These are phyloP conservation scores for Coptodon rendalli DNA, from an alignment of 2,113 vertebrate species.

Conservation along the genomic window DNA sequence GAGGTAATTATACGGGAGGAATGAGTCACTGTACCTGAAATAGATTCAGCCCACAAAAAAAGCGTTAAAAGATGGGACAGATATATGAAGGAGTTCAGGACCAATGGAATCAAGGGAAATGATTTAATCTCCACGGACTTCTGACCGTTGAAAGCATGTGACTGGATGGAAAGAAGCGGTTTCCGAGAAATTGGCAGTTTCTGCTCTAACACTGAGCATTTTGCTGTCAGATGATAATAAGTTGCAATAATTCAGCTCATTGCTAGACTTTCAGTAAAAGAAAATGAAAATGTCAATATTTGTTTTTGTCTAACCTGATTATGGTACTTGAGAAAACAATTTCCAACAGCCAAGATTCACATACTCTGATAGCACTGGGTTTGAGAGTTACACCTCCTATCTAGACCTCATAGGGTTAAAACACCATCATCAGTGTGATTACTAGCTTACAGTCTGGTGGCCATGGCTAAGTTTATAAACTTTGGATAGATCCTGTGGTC, in stretches of 20 bases:
- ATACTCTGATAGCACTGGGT: not conserved
- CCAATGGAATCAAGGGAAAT: not conserved
- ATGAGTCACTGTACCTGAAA: slow-evolving; percentile 59
- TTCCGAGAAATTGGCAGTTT: not conserved
- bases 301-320: not conserved
- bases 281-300: not conserved
- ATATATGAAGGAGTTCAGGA: not conserved
- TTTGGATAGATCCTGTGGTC: not conserved
- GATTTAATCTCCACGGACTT: not conserved
- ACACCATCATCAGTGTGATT: not conserved
- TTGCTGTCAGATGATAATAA: not conserved
- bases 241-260: not conserved
- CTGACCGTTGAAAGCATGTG: not conserved
- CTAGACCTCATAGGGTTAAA: not conserved
- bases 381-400: not conserved
- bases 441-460: not conserved
- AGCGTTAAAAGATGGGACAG: not conserved
- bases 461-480: not conserved
- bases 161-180: not conserved
- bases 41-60: slow-evolving; percentile 25
- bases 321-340: not conserved
- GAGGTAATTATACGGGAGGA: slow-evolving; percentile 47
- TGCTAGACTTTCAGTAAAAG: not conserved
- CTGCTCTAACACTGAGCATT: not conserved
- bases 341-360: not conserved